Base-by-base conservation (phyloP, 1,140 invertebrate genomes). In the Procambarus clarkii region DNA sequence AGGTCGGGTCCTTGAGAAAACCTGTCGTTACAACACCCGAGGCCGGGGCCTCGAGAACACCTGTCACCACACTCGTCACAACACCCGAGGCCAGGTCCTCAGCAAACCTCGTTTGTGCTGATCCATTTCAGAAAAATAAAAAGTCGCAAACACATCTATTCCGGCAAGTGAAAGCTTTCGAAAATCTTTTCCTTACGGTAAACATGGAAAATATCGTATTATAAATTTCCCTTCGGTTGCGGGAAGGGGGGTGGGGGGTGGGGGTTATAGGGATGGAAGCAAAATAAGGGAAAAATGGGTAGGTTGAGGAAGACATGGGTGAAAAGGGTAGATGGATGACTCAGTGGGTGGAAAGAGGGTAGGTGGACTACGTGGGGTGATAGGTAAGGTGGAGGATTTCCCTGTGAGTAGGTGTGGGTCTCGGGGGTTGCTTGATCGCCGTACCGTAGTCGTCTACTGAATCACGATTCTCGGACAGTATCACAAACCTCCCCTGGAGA, bases 141-240 rank as follows among this genome's bases (percentile, higher is more conserved):
- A 88, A 80, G 77, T 88, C 45, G 79, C 78, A 81, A 88, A 88
- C 77, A 81, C 77, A 88, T 88, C 86, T 60, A 88, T 80, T 74
- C 54, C 77, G 60, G 60, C 77, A 74, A 88, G 50, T 88, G 77
- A 88, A 82, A 88, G 78, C 86, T 82, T 58, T 74, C 64, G 44
- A 50, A 71, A 81, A 88, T 69, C 86, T 81, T 81, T 88, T 88
- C 86, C 79, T 88, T 88, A 88, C 60, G n/a, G 58, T 50, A 88
- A 88, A 88, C 78, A 88, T 71, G 76, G 60, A 54, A 88, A 88
- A 88, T 88, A 88, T 82, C 78, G 78, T 58, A 50, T 71, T 76
- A 88, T 88, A 80, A 88, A 88, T 88, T 88, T 81, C 58, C 54
- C 46, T 34, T 24, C 46, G 74, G 76, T 74, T 46, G 46, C 9